Conservation (phyloP, 2,113 vertebrate genomes). For the Motacilla alba region DNA sequence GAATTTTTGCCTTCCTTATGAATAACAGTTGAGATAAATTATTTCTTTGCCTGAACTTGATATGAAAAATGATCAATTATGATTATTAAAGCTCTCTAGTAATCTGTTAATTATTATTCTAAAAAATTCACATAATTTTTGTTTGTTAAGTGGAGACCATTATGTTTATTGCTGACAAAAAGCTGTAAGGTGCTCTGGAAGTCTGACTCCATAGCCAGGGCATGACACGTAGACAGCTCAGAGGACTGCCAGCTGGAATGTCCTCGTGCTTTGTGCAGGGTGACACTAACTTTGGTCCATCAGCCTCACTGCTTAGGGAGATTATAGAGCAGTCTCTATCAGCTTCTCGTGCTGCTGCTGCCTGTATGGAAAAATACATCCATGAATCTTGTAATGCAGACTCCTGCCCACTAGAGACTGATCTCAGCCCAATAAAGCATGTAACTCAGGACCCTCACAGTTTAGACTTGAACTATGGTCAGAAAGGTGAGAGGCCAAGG, state of each 20-base stretch:
- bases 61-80: constrained; percentile 48
- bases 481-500: constrained; percentile 74
- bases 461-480: constrained; percentile 77
- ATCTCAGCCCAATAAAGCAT: constrained; percentile 71
- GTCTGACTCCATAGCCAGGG: neutral
- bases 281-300: neutral
- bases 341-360: neutral
- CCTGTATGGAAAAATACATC: constrained; percentile 2
- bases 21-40: constrained; percentile 51
- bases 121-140: neutral
- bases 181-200: neutral
- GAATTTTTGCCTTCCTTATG: constrained; percentile 42
- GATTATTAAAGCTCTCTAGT: constrained; percentile 50
- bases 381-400: constrained; percentile 72
- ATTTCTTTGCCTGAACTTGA: constrained; percentile 27
- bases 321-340: neutral
- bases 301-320: neutral
- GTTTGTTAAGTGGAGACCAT: neutral
- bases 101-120: constrained; percentile 48
- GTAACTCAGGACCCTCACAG: constrained; percentile 39
- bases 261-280: neutral
- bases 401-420: constrained; percentile 80
- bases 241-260: neutral
- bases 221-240: neutral
- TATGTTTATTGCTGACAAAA: neutral